These are phyloP conservation scores for Holacanthus passer DNA, from an alignment of 2,113 vertebrate genomes.

Conservation along the genomic window DNA sequence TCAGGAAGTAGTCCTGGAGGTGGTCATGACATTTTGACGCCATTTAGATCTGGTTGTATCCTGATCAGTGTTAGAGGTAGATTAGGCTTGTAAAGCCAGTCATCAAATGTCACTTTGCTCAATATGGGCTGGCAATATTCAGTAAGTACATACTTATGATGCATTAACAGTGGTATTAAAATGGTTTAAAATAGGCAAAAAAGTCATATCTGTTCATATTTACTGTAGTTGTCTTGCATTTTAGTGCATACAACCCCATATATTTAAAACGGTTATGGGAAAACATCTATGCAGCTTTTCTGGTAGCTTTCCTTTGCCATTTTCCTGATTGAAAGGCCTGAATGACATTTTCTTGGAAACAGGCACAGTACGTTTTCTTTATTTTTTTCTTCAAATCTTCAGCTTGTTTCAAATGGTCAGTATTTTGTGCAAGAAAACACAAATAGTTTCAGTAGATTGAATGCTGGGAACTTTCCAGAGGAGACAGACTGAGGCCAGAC, in stretches of 20 bases:
- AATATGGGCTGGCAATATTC: background rate
- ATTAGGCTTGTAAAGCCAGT: too few relatives aligned
- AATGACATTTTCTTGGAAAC: background rate
- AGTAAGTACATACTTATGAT: background rate
- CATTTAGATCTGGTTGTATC: background rate
- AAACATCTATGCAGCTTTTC: background rate
- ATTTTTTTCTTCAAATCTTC: too few relatives aligned
- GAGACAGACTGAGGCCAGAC: background rate
- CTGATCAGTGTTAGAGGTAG: background rate
- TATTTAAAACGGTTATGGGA: too few relatives aligned
- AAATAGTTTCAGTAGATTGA: background rate
- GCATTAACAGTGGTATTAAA: too few relatives aligned
- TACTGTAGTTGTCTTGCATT: background rate
- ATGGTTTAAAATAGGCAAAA: too few relatives aligned
- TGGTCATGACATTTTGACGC: slow-evolving; percentile 3
- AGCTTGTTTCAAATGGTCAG: too few relatives aligned
- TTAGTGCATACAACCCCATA: too few relatives aligned
- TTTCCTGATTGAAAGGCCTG: background rate
- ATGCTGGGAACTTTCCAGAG: slow-evolving; percentile 5
- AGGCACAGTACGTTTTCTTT: too few relatives aligned
- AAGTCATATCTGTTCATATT: background rate
- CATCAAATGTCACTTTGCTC: background rate
- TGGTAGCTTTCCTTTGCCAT: too few relatives aligned
- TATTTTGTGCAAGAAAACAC: background rate
- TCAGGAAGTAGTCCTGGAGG: background rate